Base-by-base conservation (phyloP, 2,888 invertebrate genomes). In the Leptura quadrifasciata region DNA sequence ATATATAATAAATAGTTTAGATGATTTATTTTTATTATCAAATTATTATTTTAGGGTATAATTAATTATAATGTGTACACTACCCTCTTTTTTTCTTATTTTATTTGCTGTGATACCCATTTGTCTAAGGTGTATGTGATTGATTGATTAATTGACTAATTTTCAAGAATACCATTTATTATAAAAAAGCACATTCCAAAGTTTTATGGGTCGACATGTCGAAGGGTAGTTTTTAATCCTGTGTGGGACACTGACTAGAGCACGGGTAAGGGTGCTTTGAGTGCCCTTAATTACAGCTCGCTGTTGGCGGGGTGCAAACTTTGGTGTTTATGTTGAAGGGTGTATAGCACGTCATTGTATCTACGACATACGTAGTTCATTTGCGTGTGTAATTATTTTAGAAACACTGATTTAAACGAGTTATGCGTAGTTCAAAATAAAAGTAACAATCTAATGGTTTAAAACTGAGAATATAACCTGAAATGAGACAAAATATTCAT, bases 261-360 rank as follows among this genome's bases (percentile, higher is more conserved):
- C 82, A 83, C 78, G 72, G 80, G 80, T 81, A 83, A 81, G 81
- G 83, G 86, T 82, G 85, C 84, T 86, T 86, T 87, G 88, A 89
- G 88, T 88, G 88, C 88, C 88, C 88, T 88, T 89, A 89, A 89
- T 89, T 89, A 89, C 88, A 85, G 85, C 87, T 88, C 88, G 84
- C 82, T 82, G 81, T 73, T 78, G 81, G 75, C 81, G 80, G 82
- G 81, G 79, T 79, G 81, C 80, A 81, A 81, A 82, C 80, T 83
- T 80, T 75, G 72, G 71, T 80, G 83, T 82, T 81, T 83, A 75
- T 73, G 73, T 79, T 68, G 79, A 76, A 75, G 80, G 76, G 71
- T 75, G 47, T 52, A 63, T 21, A 17, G 54, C 35, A 21, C 9
- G 60, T 39, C 63, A 64, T 52, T 15, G 17, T 47, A 73, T 39